Base-by-base conservation (phyloP, 1,140 invertebrate species). In the Cotesia chilonis region DNA sequence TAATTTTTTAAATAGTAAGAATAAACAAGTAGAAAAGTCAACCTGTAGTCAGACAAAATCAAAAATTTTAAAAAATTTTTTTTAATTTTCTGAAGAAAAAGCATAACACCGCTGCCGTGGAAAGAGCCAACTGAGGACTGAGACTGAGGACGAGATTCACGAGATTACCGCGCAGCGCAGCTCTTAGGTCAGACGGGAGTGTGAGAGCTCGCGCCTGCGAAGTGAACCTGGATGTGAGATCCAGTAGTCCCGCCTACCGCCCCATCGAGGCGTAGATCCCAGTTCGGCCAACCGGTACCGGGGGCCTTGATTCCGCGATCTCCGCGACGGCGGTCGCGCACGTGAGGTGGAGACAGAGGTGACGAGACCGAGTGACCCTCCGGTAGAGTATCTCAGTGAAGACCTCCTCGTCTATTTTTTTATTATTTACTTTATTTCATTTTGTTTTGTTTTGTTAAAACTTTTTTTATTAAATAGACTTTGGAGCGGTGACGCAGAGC, bases 221-320 rank as follows among this genome's bases (percentile, higher is more conserved):
- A 81, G 76, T 73, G 28, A 38, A 69, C 67, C 75, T 70, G 74
- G 76, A 74, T 51, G 76, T 67, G 67, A 68, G 10, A n/a, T n/a
- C n/a, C n/a, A 41, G 36, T 10, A 70, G 63, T 17, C 81, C 84
- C 85, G 85, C 85, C 85, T 78, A 83, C 81, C 79, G 78, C 82
- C 81, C 82, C 82, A 83, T 82, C 80, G 72, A 80, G 52, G 68
- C 70, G 36, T 70, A 71, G 67, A 61, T 75, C 74, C 72, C 77
- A 70, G 51, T 41, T 38, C 4, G 66, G 74, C 78, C 79, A 79
- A 80, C 78, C 38, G 14, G 59, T 55, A 17, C 69, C 77, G 71
- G 55, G 63, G 7, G n/a, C 64, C 54, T 57, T 59, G 47, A 54
- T 61, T 47, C 61, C 36, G 17, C 60, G 71, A 69, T 73, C 72